Evolutionary conservation across 2,797 vertebrate species (phyloP).

Genomic region (Varecia variegata): DNA sequence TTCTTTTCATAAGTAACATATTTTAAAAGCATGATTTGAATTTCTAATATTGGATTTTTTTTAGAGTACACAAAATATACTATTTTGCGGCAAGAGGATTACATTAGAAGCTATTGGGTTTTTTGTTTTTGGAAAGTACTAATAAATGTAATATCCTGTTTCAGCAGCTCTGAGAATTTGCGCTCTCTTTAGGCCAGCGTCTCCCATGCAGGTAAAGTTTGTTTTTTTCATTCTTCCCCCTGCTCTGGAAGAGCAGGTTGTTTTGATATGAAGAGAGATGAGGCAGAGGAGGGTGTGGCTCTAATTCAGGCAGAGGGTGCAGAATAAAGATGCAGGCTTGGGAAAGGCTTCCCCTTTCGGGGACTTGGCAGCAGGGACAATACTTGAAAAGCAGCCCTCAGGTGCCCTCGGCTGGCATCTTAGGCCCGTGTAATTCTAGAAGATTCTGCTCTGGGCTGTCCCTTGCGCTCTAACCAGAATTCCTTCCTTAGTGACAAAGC

Average conservation of each 20-base stretch:
- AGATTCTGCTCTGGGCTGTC: not conserved
- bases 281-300: not conserved
- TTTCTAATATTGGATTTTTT: constrained; percentile 3
- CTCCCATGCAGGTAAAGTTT: not conserved
- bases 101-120: not conserved
- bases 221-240: not conserved
- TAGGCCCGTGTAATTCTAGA: constrained; percentile 20
- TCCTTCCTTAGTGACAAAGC: not conserved
- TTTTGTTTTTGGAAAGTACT: not conserved
- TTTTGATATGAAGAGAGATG: not conserved
- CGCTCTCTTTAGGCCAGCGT: not conserved
- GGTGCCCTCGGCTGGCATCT: not conserved
- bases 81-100: not conserved
- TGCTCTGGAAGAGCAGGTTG: not conserved
- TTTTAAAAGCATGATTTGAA: not conserved
- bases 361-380: constrained; percentile 7
- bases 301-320: not conserved
- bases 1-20: not conserved
- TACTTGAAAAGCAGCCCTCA: not conserved
- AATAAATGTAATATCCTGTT: not conserved
- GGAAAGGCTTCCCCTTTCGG: not conserved
- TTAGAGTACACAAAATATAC: not conserved
- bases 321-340: not conserved
- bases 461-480: not conserved
- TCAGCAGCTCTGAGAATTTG: not conserved